Base-by-base conservation (phyloP, 2,888 invertebrate genomes). In the Xylocampa areola region DNA sequence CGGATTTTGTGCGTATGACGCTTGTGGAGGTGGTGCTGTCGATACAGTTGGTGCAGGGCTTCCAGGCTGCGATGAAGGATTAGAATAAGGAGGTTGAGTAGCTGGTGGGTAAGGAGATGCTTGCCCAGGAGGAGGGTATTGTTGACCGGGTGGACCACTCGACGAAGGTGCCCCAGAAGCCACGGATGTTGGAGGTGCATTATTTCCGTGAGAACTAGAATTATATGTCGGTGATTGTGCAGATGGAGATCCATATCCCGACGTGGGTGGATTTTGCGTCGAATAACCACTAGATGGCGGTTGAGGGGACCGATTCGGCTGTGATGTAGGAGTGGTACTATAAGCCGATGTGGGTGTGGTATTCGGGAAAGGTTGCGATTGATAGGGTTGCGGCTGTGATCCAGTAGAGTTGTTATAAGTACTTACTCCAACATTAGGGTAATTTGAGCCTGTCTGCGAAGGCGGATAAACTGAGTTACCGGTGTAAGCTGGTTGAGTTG, bases 221-320 rank as follows among this genome's bases (percentile, higher is more conserved):
- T 96, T 96, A 50, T 95, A 94, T 16, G 95, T 95, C 1, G 96
- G 95, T 1, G 96, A 95, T 78, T 95, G 95, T 21, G 95, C 95
- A 74, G 96, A 94, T 51, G 95, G 95, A n/a, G 96, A 95, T 0
- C 96, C 95, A 85, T 95, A 96, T 19, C 95, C 96, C 45, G 94
- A 80, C 86, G 90, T 85, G 69, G 92, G 70, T 80, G 95, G 77
- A 89, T 95, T 95, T 80, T 95, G 96, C 32, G 92, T 89, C 13
- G 94, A 89, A 74, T 96, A 96, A 5, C 94, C 94, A 73, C 94
- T 87, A 27, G 91, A 85, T 75, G 93, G 87, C n/a, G 95, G 95
- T 73, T 95, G 95, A 4, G 95, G 95, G 27, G 95, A 95, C 21
- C 94, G 92, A 63, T 92, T 94, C 0, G 94, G 94, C 66, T 94